These are phyloP conservation scores for Herpetotheres cachinnans DNA, from an alignment of 2,113 vertebrate species.

Conservation along the genomic window DNA sequence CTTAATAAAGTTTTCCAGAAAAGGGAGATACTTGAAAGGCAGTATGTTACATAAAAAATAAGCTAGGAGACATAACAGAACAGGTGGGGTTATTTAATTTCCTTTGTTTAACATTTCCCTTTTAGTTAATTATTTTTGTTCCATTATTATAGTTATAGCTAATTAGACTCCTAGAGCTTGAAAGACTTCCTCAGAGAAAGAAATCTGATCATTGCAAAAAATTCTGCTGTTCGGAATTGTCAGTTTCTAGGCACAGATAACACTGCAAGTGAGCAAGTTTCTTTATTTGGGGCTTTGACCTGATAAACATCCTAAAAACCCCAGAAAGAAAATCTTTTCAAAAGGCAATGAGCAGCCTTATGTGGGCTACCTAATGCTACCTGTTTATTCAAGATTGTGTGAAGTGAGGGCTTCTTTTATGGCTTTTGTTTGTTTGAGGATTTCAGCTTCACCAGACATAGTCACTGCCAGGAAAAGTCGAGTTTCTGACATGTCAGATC, in stretches of 20 bases:
- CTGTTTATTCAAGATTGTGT: constrained; percentile 10
- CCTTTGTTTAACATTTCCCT: background rate
- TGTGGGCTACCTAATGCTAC: constrained; percentile 11
- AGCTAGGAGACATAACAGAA: background rate
- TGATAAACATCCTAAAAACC: background rate
- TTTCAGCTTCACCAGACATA: constrained; percentile 25
- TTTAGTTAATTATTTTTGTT: background rate
- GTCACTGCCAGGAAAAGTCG: background rate
- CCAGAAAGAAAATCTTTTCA: background rate
- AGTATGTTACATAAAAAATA: background rate
- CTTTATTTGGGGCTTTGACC: background rate
- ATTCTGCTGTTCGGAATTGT: background rate
- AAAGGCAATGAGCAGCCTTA: constrained; percentile 23
- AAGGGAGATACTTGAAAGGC: background rate
- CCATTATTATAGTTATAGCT: background rate
- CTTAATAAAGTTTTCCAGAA: background rate
- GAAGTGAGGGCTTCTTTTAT: constrained; percentile 13
- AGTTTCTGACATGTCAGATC: constrained; percentile 13
- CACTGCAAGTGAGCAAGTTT: background rate
- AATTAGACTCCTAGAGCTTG: background rate
- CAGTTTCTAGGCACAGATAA: background rate
- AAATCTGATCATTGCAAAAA: background rate
- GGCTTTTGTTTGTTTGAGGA: constrained; percentile 25
- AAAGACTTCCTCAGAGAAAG: background rate
- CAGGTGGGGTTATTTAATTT: background rate